These are phyloP conservation scores for Calameuta idolon DNA, from an alignment of 2,888 invertebrate genomes.

Conservation along the genomic window DNA sequence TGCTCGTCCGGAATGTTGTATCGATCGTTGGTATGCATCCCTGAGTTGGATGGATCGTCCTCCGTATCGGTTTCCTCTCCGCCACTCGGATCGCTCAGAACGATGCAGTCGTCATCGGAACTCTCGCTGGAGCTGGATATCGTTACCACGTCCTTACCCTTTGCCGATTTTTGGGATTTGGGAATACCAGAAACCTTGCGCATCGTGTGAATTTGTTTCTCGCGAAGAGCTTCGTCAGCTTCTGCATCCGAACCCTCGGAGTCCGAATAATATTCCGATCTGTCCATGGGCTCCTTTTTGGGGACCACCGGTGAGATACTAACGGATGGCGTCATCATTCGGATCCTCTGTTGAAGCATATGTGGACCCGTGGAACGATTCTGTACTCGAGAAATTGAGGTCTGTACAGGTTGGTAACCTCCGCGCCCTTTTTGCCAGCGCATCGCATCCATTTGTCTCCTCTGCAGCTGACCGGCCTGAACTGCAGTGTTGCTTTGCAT, in stretches of 20 bases:
- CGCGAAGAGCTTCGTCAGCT: slow-evolving; percentile 47
- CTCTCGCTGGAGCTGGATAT: slow-evolving; percentile 78
- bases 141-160: slow-evolving; percentile 75
- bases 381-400: slow-evolving; percentile 58
- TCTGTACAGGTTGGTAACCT: slow-evolving; percentile 51
- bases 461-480: slow-evolving; percentile 46
- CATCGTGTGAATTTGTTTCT: slow-evolving; percentile 54
- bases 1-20: slow-evolving; percentile 92
- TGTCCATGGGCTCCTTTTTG: slow-evolving; percentile 60
- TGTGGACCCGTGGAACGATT: slow-evolving; percentile 49
- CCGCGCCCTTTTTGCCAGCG: slow-evolving; percentile 62
- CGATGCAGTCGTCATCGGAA: slow-evolving; percentile 88
- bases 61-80: slow-evolving; percentile 83
- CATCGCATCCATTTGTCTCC: slow-evolving; percentile 55
- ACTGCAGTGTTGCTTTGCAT: slow-evolving; percentile 29
- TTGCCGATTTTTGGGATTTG: slow-evolving; percentile 53
- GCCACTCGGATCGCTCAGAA: slow-evolving; percentile 85
- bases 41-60: slow-evolving; percentile 92
- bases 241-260: slow-evolving; percentile 63
- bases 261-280: slow-evolving; percentile 61
- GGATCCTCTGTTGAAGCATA: slow-evolving; percentile 58
- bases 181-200: slow-evolving; percentile 46
- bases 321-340: slow-evolving; percentile 69
- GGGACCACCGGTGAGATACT: slow-evolving; percentile 68
- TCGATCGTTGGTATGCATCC: slow-evolving; percentile 92